phyloP scores from a whole-genome alignment of 2,113 vertebrate species.

The Tachysurus fulvidraco region DNA sequence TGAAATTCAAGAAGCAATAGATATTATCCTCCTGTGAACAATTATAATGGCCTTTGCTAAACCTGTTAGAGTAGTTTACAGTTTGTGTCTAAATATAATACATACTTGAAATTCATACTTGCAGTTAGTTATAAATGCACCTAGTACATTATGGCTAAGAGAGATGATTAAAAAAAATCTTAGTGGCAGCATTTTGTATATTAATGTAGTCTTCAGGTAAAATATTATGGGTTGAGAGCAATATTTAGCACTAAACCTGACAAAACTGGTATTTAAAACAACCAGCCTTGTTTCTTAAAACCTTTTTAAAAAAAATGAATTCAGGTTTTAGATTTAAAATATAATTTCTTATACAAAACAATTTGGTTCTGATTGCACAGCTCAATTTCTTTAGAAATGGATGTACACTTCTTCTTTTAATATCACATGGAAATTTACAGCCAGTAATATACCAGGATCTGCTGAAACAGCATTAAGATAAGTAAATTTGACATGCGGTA shows the following conservation, averaged over 20 bases:
- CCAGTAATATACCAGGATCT: neutral
- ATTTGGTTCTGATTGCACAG: conserved; percentile 44
- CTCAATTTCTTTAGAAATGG: conserved; percentile 7
- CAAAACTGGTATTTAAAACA: neutral
- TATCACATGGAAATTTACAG: neutral
- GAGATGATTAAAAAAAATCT: conserved; percentile 2
- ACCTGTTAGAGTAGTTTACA: conserved; percentile 13
- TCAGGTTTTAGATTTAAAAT: neutral
- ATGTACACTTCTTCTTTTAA: neutral
- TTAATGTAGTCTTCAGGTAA: neutral
- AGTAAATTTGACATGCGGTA: neutral
- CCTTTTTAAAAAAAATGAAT: neutral
- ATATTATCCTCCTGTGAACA: conserved; percentile 50
- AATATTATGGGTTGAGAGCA: neutral
- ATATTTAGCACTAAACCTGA: neutral
- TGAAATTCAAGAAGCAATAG: conserved; percentile 41
- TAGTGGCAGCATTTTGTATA: neutral
- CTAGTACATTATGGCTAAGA: conserved; percentile 5
- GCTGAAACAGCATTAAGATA: conserved; percentile 1
- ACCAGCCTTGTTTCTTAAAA: neutral
- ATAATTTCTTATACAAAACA: conserved; percentile 29
- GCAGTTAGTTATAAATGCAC: conserved; percentile 14
- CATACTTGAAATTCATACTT: neutral
- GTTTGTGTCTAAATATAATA: conserved; percentile 27
- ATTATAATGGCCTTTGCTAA: conserved; percentile 44